A percentile compares a stretch with the other conserved stretches of the same genome.
Conservation (phyloP, 2,797 vertebrate species). For the Myotis findleyi region DNA sequence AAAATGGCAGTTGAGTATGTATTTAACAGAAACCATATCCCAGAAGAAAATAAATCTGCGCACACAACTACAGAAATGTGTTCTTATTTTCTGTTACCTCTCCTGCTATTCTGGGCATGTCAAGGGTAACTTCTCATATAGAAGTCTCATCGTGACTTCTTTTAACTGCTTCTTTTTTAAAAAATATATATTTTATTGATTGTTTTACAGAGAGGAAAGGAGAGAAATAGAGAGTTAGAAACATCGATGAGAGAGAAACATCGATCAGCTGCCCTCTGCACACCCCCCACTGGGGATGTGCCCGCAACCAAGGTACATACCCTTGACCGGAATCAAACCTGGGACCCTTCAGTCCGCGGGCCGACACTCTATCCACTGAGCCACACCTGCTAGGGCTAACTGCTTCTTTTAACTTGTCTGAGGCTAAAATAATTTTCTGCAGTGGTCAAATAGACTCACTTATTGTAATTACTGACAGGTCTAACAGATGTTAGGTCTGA, state of each 20-base stretch:
- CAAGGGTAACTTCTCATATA: neutral
- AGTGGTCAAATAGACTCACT: neutral
- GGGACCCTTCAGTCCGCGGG: too few relatives aligned
- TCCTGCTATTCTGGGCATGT: neutral
- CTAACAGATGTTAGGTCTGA: neutral
- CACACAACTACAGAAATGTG: neutral
- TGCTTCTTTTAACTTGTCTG: neutral
- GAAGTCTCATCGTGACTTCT: neutral
- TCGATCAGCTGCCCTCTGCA: too few relatives aligned
- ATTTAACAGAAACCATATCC: neutral
- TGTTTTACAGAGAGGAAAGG: too few relatives aligned
- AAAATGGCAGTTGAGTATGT: neutral
- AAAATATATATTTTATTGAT: too few relatives aligned
- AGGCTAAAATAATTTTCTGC: constrained; percentile 4
- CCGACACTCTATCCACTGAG: too few relatives aligned
- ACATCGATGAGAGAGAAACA: too few relatives aligned
- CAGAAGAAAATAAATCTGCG: neutral
- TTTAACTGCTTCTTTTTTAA: neutral
- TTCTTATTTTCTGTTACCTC: neutral
- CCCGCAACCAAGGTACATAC: too few relatives aligned
- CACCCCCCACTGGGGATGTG: too few relatives aligned
- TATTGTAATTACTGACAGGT: neutral
- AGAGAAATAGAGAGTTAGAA: too few relatives aligned
- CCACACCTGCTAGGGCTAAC: too few relatives aligned
- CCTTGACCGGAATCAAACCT: too few relatives aligned